These are phyloP conservation scores for Synchiropus splendidus DNA, from an alignment of 2,113 vertebrate genomes.

Conservation along the genomic window DNA sequence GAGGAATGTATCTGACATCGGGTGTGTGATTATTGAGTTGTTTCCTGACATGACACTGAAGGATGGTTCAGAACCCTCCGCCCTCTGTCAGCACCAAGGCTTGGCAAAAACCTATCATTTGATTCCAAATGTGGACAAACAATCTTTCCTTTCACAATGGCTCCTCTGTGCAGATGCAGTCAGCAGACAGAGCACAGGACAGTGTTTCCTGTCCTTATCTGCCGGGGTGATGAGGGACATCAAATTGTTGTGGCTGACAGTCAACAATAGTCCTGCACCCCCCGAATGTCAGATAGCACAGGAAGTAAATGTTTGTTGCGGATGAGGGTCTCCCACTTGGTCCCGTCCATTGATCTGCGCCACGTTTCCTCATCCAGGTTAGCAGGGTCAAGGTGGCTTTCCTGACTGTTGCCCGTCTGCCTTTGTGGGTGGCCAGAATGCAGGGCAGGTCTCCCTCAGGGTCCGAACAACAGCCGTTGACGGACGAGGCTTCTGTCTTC, in stretches of 20 bases:
- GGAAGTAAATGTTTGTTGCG: slow-evolving; percentile 36
- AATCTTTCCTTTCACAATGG: slow-evolving; percentile 21
- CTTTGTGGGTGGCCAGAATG: slow-evolving; percentile 28
- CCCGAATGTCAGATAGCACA: slow-evolving; percentile 11
- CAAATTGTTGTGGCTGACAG: slow-evolving; percentile 53
- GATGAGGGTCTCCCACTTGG: slow-evolving; percentile 17
- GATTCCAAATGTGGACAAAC: slow-evolving; percentile 21
- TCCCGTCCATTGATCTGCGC: no score
- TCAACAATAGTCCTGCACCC: slow-evolving; percentile 16
- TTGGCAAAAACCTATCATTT: no score
- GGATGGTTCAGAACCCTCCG: slow-evolving; percentile 2
- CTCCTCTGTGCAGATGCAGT: slow-evolving; percentile 49
- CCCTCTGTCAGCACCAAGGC: slow-evolving; percentile 14
- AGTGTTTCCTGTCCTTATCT: slow-evolving; percentile 43
- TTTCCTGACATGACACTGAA: no score
- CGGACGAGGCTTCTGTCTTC: slow-evolving; percentile 43
- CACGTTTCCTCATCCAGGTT: slow-evolving; percentile 32
- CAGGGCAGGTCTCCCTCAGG: slow-evolving; percentile 18
- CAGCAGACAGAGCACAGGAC: slow-evolving; percentile 17
- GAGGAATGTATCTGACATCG: no score
- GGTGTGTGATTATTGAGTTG: no score
- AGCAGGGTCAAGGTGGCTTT: slow-evolving; percentile 14
- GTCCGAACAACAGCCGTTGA: slow-evolving; percentile 28
- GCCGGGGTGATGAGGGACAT: slow-evolving; percentile 29
- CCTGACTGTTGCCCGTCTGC: slow-evolving; percentile 6